A percentile compares a stretch with the other conserved stretches of the same genome.
phyloP scores from a whole-genome alignment of 2,797 vertebrate species.

The Denticeps clupeoides region DNA sequence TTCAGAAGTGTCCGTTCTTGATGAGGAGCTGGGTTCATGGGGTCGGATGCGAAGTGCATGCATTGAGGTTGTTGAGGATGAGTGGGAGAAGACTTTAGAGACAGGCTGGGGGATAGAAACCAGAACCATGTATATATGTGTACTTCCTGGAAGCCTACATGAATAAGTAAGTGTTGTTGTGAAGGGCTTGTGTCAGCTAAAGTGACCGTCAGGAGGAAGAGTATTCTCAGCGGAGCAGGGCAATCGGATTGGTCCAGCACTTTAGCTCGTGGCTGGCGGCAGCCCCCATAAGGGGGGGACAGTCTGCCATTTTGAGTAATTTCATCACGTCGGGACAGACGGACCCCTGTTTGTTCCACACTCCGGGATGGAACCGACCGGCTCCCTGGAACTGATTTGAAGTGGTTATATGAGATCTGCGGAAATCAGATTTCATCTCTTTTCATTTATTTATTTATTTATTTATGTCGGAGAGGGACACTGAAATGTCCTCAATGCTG shows the following conservation, averaged over 20 bases:
- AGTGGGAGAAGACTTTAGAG: background rate
- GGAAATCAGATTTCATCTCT: slow-evolving; percentile 32
- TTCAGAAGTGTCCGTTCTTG: too few relatives aligned
- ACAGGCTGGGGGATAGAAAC: slow-evolving; percentile 36
- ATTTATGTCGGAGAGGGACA: slow-evolving; percentile 13
- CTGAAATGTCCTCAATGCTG: slow-evolving; percentile 40
- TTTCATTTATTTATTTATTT: slow-evolving; percentile 48
- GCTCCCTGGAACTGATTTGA: background rate
- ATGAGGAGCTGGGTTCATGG: too few relatives aligned
- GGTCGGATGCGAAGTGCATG: too few relatives aligned
- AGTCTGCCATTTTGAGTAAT: slow-evolving; percentile 41
- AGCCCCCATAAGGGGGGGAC: slow-evolving; percentile 50
- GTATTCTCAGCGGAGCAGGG: slow-evolving; percentile 40
- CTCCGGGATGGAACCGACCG: slow-evolving; percentile 20
- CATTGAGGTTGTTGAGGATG: background rate
- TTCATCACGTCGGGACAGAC: slow-evolving; percentile 50
- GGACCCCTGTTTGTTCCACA: slow-evolving; percentile 43
- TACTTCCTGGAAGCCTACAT: slow-evolving; percentile 57
- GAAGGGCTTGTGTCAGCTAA: slow-evolving; percentile 47
- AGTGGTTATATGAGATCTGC: slow-evolving; percentile 15
- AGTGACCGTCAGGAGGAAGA: slow-evolving; percentile 52
- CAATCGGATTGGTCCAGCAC: slow-evolving; percentile 42
- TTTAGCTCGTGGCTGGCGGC: slow-evolving; percentile 38
- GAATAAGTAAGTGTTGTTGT: slow-evolving; percentile 63
- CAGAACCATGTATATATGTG: slow-evolving; percentile 34